Evolutionary conservation across 2,113 vertebrate species (phyloP), one percentile per base, ranked within the genome.

Genomic region (Ptychochromis oligacanthus): DNA sequence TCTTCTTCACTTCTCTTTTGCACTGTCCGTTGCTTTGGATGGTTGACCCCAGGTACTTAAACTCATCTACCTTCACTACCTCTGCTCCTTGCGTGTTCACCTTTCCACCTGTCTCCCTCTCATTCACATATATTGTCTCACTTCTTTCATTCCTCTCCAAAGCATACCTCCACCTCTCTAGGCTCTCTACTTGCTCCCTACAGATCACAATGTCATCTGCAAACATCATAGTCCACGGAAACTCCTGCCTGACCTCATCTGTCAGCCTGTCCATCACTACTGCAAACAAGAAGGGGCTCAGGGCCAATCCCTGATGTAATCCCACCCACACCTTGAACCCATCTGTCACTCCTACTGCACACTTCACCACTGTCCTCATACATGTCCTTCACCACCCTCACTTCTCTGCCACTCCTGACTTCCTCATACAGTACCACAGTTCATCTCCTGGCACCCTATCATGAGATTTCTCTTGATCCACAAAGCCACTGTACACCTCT

Each of bases 71-170:
- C 40, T 43, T 43, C 40, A 13, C 40, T 43, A 11, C 28, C 28
- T 31, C 28, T 31, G 28, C 28, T 31, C 28, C 38, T 40, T 40
- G 10, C 38, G 11, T 4, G 11, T 43, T 14, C 40, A 43, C 40
- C 12, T 13, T 43, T 43, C 11, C 40, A 13, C 40, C n/a, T 0
- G 7, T 24, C 62, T 43, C 22, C 36, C 36, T 65, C 36, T 43
- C 36, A 15, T 24, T 10, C 62, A 43, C 36, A 46, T 2, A 65
- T 46, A 67, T 26, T 65, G n/a, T 65, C 62, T 43, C 17, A 9
- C 62, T 65, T 43, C 38, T 65, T 24, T 24, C 34, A 64, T 64
- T 64, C 20, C 36, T 64, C 38, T 9, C 64, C 5, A 67, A 40
- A 46, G 40, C 38, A 67, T 46, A 46, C n/a, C 14, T 67, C 22